Percentiles rank a stretch among this genome's conserved stretches.
These are phyloP conservation scores for Tachysurus vachellii DNA, from an alignment of 2,113 vertebrate species.

Conservation along the genomic window DNA sequence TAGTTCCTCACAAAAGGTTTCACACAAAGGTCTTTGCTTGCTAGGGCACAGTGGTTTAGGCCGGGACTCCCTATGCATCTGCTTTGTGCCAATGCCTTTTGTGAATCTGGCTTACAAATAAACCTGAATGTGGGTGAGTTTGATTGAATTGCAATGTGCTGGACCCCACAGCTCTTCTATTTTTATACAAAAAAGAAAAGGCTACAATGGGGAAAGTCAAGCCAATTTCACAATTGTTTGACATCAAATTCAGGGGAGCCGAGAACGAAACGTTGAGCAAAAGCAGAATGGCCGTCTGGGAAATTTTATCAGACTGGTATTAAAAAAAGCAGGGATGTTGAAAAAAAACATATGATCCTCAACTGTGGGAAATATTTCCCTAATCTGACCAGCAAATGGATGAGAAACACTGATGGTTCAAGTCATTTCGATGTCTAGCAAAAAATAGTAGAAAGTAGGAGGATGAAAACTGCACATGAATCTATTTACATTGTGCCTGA, in stretches of 20 bases:
- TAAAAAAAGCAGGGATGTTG: slow-evolving; percentile 21
- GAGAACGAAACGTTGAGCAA: slow-evolving; percentile 24
- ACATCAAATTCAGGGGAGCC: slow-evolving; percentile 26
- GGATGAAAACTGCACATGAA: slow-evolving; percentile 20
- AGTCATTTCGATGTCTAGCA: background rate
- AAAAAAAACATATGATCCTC: slow-evolving; percentile 10
- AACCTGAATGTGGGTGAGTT: slow-evolving; percentile 37
- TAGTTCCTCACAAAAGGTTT: slow-evolving; percentile 1
- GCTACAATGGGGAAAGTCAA: slow-evolving; percentile 32
- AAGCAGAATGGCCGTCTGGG: slow-evolving; percentile 15
- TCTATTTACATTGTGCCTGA: slow-evolving; percentile 66
- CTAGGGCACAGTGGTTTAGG: slow-evolving; percentile 11
- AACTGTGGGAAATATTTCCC: slow-evolving; percentile 28
- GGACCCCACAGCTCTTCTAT: slow-evolving; percentile 36
- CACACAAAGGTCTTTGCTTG: slow-evolving; percentile 21
- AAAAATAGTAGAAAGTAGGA: background rate
- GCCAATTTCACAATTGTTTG: slow-evolving; percentile 28
- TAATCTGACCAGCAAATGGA: slow-evolving; percentile 16
- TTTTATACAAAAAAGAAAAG: slow-evolving; percentile 8
- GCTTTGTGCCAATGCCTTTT: slow-evolving; percentile 28
- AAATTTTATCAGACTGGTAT: slow-evolving; percentile 34
- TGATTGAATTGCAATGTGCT: slow-evolving; percentile 35
- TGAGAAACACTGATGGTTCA: background rate
- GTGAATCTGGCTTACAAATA: slow-evolving; percentile 28
- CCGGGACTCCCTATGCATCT: slow-evolving; percentile 24